Conservation (phyloP, 2,797 vertebrate species). For the Pseudochirops corinnae region DNA sequence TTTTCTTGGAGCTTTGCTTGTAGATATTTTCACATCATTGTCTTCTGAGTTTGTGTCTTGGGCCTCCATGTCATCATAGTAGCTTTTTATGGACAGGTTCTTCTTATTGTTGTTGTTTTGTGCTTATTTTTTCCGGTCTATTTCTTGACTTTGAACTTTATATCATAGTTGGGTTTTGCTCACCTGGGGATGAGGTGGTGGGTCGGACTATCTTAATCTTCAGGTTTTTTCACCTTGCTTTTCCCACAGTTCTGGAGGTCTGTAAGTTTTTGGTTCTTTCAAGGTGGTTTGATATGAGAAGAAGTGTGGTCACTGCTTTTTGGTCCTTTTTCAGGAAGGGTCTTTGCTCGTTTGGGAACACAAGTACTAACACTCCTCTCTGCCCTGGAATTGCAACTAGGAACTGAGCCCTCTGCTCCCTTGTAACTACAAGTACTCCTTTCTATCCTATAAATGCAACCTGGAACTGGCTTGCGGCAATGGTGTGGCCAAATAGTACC, state of each 20-base stretch:
- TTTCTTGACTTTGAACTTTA: not conserved
- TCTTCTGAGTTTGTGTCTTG: not conserved
- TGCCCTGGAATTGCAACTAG: not conserved
- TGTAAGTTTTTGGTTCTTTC: not conserved
- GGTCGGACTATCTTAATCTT: not conserved
- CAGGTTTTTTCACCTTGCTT: not conserved
- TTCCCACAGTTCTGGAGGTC: not conserved
- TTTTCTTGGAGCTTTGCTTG: not conserved
- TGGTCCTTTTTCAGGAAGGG: not conserved
- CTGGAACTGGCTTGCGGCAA: not conserved
- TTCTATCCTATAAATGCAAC: not conserved
- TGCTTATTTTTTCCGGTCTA: not conserved
- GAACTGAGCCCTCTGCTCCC: not conserved
- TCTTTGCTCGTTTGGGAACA: not conserved
- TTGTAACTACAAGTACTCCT: not conserved
- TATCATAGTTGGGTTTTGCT: not conserved
- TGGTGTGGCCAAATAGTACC: not conserved
- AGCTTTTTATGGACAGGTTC: not conserved
- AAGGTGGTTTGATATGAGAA: not conserved
- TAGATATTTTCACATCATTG: not conserved
- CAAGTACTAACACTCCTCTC: not conserved
- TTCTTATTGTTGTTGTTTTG: not conserved
- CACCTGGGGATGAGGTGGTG: not conserved
- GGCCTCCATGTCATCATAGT: not conserved
- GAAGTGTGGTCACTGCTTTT: not conserved